Conservation (phyloP, 2,797 vertebrate genomes). For the Sphenodon punctatus region DNA sequence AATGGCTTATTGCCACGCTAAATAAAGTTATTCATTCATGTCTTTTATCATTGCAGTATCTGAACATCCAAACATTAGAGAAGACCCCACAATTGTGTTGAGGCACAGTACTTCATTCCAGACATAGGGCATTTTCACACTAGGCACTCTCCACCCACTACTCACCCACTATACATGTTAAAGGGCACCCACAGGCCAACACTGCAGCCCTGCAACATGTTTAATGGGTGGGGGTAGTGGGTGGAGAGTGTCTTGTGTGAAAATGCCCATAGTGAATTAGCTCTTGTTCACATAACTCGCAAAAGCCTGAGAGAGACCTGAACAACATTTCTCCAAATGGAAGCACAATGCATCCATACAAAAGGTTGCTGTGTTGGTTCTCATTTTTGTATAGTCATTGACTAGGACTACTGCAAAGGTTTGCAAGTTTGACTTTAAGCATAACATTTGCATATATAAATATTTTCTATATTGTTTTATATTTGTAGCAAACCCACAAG, state of each 20-base stretch:
- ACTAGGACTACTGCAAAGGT: background rate
- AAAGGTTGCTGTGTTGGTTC: background rate
- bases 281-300: background rate
- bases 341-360: background rate
- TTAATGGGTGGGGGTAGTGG: no score
- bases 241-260: no score
- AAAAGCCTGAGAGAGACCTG: background rate
- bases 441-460: background rate
- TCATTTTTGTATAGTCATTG: background rate
- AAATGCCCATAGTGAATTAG: background rate
- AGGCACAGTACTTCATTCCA: background rate
- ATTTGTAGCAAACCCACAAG: background rate
- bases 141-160: no score
- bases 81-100: background rate
- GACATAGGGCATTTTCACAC: no score
- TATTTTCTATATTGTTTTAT: background rate
- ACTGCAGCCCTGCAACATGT: no score
- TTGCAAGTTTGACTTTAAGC: background rate
- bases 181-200: no score
- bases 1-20: no score
- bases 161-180: no score
- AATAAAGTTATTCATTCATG: background rate
- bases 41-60: accelerated
- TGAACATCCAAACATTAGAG: background rate
- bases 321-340: background rate